phyloP scores from a whole-genome alignment of 1,140 invertebrate genomes.

The Hyphantria cunea region DNA sequence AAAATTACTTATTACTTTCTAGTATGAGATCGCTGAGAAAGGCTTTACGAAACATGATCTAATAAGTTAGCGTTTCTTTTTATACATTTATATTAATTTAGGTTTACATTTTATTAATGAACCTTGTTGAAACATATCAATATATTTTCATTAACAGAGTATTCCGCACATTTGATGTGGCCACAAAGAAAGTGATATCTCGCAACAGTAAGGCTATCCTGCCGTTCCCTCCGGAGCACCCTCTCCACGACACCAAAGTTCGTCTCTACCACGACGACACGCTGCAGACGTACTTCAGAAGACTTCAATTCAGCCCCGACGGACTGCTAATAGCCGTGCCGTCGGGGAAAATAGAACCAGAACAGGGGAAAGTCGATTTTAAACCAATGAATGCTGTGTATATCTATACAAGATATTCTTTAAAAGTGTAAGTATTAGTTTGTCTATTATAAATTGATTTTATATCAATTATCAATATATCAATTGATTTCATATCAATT shows the following conservation, averaged over 20 bases:
- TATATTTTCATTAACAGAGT: conserved; percentile 82
- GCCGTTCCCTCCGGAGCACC: conserved; percentile 83
- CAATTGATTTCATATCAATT: too few relatives aligned
- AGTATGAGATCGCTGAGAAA: too few relatives aligned
- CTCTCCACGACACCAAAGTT: conserved; percentile 84
- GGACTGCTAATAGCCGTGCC: conserved; percentile 94
- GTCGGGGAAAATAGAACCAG: conserved; percentile 88
- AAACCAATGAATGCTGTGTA: conserved; percentile 89
- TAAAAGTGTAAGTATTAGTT: conserved; percentile 85
- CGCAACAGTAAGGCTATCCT: conserved; percentile 87
- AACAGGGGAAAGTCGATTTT: conserved; percentile 79
- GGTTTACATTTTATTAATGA: too few relatives aligned
- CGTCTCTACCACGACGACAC: conserved; percentile 97
- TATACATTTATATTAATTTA: too few relatives aligned
- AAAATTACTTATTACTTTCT: too few relatives aligned
- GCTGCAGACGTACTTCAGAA: conserved; percentile 95
- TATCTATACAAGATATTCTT: conserved; percentile 89
- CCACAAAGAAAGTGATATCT: conserved; percentile 87
- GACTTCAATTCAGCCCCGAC: conserved; percentile 94
- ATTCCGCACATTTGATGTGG: conserved; percentile 88
- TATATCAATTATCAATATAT: too few relatives aligned
- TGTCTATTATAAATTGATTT: neutral
- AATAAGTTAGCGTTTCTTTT: too few relatives aligned
- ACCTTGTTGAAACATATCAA: too few relatives aligned
- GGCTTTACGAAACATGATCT: too few relatives aligned